phyloP scores from a whole-genome alignment of 2,113 vertebrate species.

The Archilochus colubris region DNA sequence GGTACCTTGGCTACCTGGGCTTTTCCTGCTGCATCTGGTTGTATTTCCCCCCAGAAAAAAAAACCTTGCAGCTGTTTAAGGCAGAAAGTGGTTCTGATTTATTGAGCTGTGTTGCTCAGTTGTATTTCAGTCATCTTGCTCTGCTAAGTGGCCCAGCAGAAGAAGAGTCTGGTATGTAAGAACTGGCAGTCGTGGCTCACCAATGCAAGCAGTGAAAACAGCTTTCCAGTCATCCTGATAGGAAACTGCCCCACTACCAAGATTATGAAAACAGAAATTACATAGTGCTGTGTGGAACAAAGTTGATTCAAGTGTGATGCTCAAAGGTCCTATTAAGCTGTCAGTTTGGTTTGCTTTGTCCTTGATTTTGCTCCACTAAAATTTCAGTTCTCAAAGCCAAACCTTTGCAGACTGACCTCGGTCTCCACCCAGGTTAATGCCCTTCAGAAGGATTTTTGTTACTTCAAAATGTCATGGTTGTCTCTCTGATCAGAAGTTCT shows the following conservation, averaged over 20 bases:
- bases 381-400: constrained; percentile 7
- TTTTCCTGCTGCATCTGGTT: background rate
- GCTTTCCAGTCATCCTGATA: background rate
- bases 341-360: background rate
- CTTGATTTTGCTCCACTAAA: background rate
- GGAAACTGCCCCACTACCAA: background rate
- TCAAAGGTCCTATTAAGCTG: constrained; percentile 33
- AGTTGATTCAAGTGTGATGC: background rate
- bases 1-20: accelerated
- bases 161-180: background rate
- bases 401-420: background rate
- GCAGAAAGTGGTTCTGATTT: background rate
- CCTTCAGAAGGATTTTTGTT: background rate
- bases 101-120: background rate
- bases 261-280: background rate
- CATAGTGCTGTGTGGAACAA: background rate
- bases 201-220: background rate
- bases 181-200: background rate
- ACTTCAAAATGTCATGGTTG: background rate
- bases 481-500: background rate
- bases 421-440: background rate
- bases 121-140: background rate
- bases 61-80: background rate
- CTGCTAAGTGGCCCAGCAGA: background rate
- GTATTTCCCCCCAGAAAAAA: background rate